Conservation (phyloP, 53 echinoderm and acorn worm species). For the Hippasteria phrygiana region DNA sequence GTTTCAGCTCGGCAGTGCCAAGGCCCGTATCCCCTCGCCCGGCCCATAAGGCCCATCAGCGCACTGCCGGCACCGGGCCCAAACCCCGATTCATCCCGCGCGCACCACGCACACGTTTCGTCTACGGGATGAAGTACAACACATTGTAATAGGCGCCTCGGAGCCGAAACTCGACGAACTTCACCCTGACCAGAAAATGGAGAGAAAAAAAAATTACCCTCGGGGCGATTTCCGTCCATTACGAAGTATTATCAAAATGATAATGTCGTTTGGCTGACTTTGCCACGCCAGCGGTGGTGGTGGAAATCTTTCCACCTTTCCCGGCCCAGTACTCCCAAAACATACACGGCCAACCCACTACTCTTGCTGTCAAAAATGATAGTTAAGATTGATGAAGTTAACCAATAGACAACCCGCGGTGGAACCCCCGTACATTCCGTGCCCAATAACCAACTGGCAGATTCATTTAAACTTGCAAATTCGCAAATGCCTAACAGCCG, state of each 20-base stretch:
- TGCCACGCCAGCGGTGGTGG: constrained; percentile 3
- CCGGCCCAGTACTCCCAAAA: too few relatives aligned
- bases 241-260: constrained; percentile 37
- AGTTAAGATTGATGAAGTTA: too few relatives aligned
- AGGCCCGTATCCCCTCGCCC: neutral
- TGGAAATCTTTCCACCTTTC: too few relatives aligned
- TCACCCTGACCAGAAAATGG: neutral
- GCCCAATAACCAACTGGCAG: too few relatives aligned
- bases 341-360: too few relatives aligned
- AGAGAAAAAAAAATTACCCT: constrained; percentile 6
- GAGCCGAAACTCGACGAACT: neutral
- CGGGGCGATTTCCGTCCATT: constrained; percentile 3
- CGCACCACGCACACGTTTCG: neutral
- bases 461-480: too few relatives aligned
- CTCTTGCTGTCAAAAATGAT: too few relatives aligned
- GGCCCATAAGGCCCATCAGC: neutral
- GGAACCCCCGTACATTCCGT: too few relatives aligned
- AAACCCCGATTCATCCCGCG: too few relatives aligned
- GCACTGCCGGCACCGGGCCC: too few relatives aligned
- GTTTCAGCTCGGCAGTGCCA: constrained; percentile 16
- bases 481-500: too few relatives aligned
- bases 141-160: constrained; percentile 12
- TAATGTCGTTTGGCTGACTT: constrained; percentile 23
- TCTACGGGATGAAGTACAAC: neutral
- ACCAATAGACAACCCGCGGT: too few relatives aligned